Conservation (phyloP, 2,888 invertebrate genomes). For the Caenorhabditis plicata region DNA sequence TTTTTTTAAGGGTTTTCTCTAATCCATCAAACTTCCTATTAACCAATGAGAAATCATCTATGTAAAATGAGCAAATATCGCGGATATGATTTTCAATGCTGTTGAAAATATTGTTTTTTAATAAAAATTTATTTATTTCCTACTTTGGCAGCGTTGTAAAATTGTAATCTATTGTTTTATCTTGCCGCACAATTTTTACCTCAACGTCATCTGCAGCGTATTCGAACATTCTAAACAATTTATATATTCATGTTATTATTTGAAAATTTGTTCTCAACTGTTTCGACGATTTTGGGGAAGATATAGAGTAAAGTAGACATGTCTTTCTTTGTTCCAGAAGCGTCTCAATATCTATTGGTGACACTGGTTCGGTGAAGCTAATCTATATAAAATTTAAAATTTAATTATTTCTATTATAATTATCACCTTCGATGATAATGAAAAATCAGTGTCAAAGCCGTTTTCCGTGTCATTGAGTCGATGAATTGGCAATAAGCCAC, state of each 20-base stretch:
- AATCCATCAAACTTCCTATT: conserved; percentile 22
- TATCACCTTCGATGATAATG: no score
- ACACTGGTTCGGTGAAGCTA: conserved; percentile 21
- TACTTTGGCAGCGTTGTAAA: conserved; percentile 25
- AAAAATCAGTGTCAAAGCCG: conserved; percentile 17
- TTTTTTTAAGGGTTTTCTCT: background rate
- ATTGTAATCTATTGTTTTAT: conserved; percentile 23
- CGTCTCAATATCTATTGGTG: conserved; percentile 27
- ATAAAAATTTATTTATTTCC: background rate
- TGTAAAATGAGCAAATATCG: conserved; percentile 25
- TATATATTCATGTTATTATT: background rate
- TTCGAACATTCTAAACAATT: conserved; percentile 38
- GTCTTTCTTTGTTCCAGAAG: conserved; percentile 28
- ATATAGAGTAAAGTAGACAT: conserved; percentile 29
- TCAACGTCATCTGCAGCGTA: conserved; percentile 60
- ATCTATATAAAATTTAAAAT: conserved; percentile 5
- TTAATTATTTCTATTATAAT: no score
- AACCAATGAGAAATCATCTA: conserved; percentile 30
- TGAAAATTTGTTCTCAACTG: conserved; percentile 3
- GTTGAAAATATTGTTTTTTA: conserved; percentile 2
- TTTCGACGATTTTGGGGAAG: conserved; percentile 28
- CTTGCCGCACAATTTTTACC: conserved; percentile 36
- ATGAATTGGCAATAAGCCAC: conserved; percentile 25
- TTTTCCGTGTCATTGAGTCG: conserved; percentile 15
- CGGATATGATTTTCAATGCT: conserved; percentile 30